phyloP scores from a whole-genome alignment of 2,888 invertebrate species.

The Chalcosyrphus nemorum region DNA sequence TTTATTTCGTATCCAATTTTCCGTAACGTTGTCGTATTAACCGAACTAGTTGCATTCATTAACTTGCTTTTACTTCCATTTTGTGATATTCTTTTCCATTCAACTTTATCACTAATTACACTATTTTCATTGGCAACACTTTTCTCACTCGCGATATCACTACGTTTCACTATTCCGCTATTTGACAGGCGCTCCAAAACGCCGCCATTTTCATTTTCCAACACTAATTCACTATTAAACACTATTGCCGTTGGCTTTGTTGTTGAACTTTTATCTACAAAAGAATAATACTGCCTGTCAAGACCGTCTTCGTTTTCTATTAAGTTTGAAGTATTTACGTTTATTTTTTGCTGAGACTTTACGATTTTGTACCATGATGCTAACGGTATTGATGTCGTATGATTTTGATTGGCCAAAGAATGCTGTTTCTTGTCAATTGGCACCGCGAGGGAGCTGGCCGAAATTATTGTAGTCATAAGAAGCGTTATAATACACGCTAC shows the following conservation, averaged over 20 bases:
- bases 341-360: conserved; percentile 52
- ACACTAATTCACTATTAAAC: conserved; percentile 11
- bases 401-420: conserved; percentile 39
- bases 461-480: conserved; percentile 77
- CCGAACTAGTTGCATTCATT: conserved; percentile 10
- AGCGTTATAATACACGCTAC: conserved; percentile 77
- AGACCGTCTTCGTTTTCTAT: conserved; percentile 57
- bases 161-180: conserved; percentile 58
- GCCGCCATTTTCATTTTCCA: conserved; percentile 62
- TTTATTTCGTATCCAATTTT: conserved; percentile 31
- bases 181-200: conserved; percentile 21
- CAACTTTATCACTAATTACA: conserved; percentile 1
- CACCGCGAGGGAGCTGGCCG: conserved; percentile 81
- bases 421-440: conserved; percentile 72
- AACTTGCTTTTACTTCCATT: conserved; percentile 2
- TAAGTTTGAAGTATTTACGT: conserved; percentile 68
- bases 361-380: conserved; percentile 75
- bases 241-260: background rate
- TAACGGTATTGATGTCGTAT: background rate
- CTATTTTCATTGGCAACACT: conserved; percentile 56
- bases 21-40: conserved; percentile 1
- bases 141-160: conserved; percentile 17
- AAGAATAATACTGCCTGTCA: conserved; percentile 12
- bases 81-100: background rate
- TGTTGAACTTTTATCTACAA: conserved; percentile 19